Evolutionary conservation across 2,888 invertebrate species (phyloP), one percentile per base, ranked within the genome.

Genomic region (Amaurobius ferox): DNA sequence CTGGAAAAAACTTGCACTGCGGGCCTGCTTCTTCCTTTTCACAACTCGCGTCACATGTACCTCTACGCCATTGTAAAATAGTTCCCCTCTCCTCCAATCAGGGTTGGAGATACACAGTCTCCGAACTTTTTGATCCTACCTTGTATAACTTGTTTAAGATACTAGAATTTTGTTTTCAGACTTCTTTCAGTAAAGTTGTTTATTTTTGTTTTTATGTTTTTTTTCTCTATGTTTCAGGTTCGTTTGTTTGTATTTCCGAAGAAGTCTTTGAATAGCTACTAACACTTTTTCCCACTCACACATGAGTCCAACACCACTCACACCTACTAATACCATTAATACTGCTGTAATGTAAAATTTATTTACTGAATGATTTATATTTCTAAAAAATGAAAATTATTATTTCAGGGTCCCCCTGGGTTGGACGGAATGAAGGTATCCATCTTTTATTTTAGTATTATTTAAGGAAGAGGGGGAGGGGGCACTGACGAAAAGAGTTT

Each of bases 351-450:
- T 7, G 5, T 35, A 35, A 6, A 35, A 35, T 35, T 6, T 23
- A 23, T n/a, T 55, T n/a, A 5, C 11, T 23, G 13, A 23, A 23
- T 55, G 16, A 11, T 1, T 19, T n/a, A 23, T 23, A 6, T n/a
- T n/a, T 23, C 23, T 55, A 6, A 55, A n/a, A n/a, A n/a, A n/a
- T n/a, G n/a, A n/a, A n/a, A n/a, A n/a, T n/a, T n/a, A 32, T 68
- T 16, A 5, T 77, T 76, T 0, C 94, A 97, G 97, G 97, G 97
- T 92, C 95, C 96, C 89, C 95, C 97, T 88, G 97, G 97, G 92
- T 94, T 97, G 92, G 97, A 97, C 93, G 97, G 97, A 92, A 97
- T 97, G 96, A 97, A 97, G 95, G 97, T 96, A 94, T 94, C 94
- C 48, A 3, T n/a, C n/a, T n/a, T n/a, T n/a, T n/a, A n/a, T n/a